Base-by-base conservation (phyloP, 2,113 vertebrate genomes). In the Tachycineta bicolor region DNA sequence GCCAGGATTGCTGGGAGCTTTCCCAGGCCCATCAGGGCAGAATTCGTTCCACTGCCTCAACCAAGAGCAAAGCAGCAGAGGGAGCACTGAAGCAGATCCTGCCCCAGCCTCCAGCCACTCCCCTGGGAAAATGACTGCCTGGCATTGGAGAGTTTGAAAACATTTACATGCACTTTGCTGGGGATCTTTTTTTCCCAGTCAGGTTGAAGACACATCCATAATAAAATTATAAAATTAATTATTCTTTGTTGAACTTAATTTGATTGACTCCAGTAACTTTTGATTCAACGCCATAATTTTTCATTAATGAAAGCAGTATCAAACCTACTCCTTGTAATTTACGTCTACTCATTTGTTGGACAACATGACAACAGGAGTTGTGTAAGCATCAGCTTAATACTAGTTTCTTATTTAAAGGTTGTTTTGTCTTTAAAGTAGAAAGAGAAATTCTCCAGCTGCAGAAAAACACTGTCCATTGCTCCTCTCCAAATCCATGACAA, bases 21-120 rank as follows among this genome's bases (percentile, higher is more conserved):
- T 43, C 3, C 31, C 21, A 44, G 23, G 10, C 20, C 24, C 10
- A 7, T 76, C 28, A 12, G 4, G 18, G 6, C 18, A 81, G 12
- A 52, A 11, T 1, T 43, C 10, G 71, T 71, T 16, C 25, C 26
- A 47, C 8, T 1, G 1, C 12, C 12, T 37, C 53, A 79, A 11
- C 9, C 14, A 58, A 31, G 9, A 63, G 22, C 17, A 74, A 6
- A 22, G 28, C 39, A 68, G 29, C 46, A 14, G 11, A 16, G 10
- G 60, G 26, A 23, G 14, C n/a, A 56, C 31, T 2, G 10, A 31
- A 63, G 8, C 21, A 82, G 24, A 8, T 18, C 24, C 41, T 80
- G n/a, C 2, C 34, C 22, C 3, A 5, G n/a, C 5, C 8, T 73
- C 8, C 5, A 4, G 11, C 4, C 22, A 12, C 6, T 68, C 62